Evolutionary conservation across 2,113 vertebrate species (phyloP), one percentile per base, ranked within the genome.

Genomic region (Castor canadensis): DNA sequence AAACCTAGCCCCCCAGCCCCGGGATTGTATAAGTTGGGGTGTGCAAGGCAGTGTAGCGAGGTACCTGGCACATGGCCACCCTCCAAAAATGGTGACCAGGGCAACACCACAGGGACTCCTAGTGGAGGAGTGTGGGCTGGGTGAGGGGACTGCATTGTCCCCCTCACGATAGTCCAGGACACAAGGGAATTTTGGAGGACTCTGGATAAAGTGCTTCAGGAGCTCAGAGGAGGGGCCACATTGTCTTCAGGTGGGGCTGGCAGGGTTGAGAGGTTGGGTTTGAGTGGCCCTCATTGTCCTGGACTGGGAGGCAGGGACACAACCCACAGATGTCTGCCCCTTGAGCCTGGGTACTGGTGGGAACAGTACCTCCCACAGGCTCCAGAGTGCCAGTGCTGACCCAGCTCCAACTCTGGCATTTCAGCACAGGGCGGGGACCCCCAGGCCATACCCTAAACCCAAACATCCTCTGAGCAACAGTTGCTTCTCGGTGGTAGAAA

Each of bases 21-120:
- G 64, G 84, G 80, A 7, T 9, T 5, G 38, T 17, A 8, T 35
- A 16, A 26, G 47, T 49, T 17, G 10, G 11, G 9, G 4, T 40
- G 1, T 1, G 19, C 76, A 16, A 47, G 32, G 24, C 56, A 64
- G 9, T 6, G 6, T 40, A 6, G 11, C 1, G 3, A 26, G 54
- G 54, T 5, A 19, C 80, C 47, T 11, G 87, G 75, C 56, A 26
- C 0, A 0, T n/a, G 32, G 62, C 80, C 2, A 0, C 56, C 43
- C 47, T 69, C 30, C 5, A 2, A 11, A 47, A n/a, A 52, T 7
- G 49, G 20, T 67, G 49, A 43, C 30, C 4, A 3, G 4, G 20
- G 16, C 54, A 52, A 6, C 11, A 5, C 32, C 24, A n/a, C 32
- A 3, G 79, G 60, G 77, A 40, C 47, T 43, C 15, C 0, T 45